Evolutionary conservation across 2,797 vertebrate genomes (phyloP).

Genomic region (Chrosomus eos): DNA sequence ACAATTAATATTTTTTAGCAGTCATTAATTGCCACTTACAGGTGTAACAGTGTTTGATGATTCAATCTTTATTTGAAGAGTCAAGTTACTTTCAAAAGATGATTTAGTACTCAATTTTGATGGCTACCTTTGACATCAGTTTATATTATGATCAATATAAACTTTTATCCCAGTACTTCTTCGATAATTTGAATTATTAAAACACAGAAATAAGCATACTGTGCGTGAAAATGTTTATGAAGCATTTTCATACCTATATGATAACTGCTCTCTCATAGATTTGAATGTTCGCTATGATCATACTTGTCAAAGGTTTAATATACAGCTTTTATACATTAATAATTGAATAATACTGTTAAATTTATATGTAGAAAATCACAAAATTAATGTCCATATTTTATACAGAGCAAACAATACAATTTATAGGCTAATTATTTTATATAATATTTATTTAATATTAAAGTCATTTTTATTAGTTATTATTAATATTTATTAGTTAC

Average conservation of each 20-base stretch:
- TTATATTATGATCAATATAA: background rate
- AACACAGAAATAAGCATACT: background rate
- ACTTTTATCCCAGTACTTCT: background rate
- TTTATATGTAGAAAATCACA: background rate
- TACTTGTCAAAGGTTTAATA: no score
- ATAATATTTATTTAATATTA: background rate
- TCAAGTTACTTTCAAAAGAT: no score
- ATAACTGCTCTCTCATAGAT: background rate
- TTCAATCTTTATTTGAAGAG: no score
- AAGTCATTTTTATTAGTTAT: background rate
- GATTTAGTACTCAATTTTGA: no score
- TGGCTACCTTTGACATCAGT: background rate
- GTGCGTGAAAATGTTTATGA: background rate
- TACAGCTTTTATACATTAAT: no score
- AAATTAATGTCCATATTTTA: background rate
- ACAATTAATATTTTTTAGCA: no score
- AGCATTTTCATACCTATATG: background rate
- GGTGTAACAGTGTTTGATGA: background rate
- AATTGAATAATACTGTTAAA: background rate
- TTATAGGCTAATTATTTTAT: background rate
- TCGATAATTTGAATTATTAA: background rate
- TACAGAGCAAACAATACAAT: background rate
- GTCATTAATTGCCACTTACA: background rate
- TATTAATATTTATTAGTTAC: background rate
- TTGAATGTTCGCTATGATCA: no score